Base-by-base conservation (phyloP, 2,113 vertebrate species). In the Aldabrachelys gigantea region DNA sequence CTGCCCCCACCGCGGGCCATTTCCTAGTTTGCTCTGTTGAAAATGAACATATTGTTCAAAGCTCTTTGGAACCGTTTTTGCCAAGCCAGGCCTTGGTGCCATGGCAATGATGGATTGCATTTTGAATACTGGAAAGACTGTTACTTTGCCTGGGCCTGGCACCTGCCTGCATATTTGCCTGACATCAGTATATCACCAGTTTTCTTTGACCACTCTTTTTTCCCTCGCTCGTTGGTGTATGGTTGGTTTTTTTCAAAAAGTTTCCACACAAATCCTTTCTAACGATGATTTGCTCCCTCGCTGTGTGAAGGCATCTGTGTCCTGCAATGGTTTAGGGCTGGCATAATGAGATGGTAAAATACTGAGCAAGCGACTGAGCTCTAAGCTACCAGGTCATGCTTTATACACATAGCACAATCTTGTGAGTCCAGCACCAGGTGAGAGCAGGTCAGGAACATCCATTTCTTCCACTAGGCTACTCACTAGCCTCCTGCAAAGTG, bases 161-260 rank as follows among this genome's bases (percentile, higher is more conserved):
- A 16, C 82, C 85, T 27, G 44, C 44, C 31, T 0, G 56, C 53
- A 13, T 44, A 4, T 10, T 78, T 44, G 72, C 27, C 49, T 8
- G 53, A 27, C 6, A 11, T 27, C 57, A 6, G n/a, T 1, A 31
- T 3, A 14, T 35, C 44, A 10, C 75, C 10, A 2, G 16, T 3
- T 13, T 35, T 72, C 47, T 4, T 38, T 4, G 5, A 29, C 76
- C 21, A 4, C 14, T 22, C 11, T 38, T 38, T 52, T 56, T 44
- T 3, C 35, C 7, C 49, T 7, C 21, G 38, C 47, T 57, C 21
- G 25, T 2, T 9, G 24, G 12, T 52, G 85, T 47, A 31, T 12
- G 50, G 29, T 16, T 54, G 3, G 2, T 13, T 4, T 7, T 78
- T 56, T 19, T 7, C 11, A 5, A 47, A 81, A 57, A 41, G 59